A percentile compares a stretch with the other conserved stretches of the same genome.
These are phyloP conservation scores for Telenomus remus DNA, from an alignment of 1,140 invertebrate genomes.

Conservation along the genomic window DNA sequence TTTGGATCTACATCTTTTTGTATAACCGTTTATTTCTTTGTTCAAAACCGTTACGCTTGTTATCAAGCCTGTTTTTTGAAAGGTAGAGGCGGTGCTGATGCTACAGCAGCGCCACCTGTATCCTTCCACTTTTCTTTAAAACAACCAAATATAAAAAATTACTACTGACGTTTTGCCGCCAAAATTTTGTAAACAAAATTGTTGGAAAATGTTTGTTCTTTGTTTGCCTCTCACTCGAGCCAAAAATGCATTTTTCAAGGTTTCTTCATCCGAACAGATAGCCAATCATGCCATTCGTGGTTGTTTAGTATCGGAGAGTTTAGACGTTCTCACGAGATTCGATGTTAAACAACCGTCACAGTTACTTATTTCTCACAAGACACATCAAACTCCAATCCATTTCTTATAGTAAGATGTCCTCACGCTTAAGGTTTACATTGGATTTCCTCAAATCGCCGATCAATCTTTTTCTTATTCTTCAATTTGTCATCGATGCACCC, in stretches of 20 bases:
- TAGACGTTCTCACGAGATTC: conserved; percentile 23
- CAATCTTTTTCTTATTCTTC: conserved; percentile 23
- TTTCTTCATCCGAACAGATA: conserved; percentile 32
- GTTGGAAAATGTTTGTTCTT: conserved; percentile 24
- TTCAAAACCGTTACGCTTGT: conserved; percentile 62
- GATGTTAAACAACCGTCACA: conserved; percentile 56
- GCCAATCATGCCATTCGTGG: conserved; percentile 42
- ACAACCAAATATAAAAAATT: too few relatives aligned
- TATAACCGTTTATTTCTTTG: conserved; percentile 37
- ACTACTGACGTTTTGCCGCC: too few relatives aligned
- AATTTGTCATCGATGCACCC: conserved; percentile 57
- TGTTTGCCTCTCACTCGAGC: conserved; percentile 52
- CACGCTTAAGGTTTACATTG: conserved; percentile 74
- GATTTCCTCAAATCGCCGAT: conserved; percentile 65
- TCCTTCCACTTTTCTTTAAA: too few relatives aligned
- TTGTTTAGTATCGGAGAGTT: conserved; percentile 54
- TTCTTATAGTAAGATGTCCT: conserved; percentile 75
- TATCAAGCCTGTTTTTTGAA: conserved; percentile 56
- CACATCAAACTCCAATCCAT: conserved; percentile 70
- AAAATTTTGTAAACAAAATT: not conserved
- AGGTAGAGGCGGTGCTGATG: too few relatives aligned
- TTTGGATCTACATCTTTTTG: conserved; percentile 53
- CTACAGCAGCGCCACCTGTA: too few relatives aligned
- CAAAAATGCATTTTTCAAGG: conserved; percentile 30
- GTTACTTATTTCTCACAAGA: conserved; percentile 63